Percentiles rank a stretch among this genome's conserved stretches.
Evolutionary conservation across 2,113 vertebrate genomes (phyloP).

Genomic region (Struthidea cinerea): DNA sequence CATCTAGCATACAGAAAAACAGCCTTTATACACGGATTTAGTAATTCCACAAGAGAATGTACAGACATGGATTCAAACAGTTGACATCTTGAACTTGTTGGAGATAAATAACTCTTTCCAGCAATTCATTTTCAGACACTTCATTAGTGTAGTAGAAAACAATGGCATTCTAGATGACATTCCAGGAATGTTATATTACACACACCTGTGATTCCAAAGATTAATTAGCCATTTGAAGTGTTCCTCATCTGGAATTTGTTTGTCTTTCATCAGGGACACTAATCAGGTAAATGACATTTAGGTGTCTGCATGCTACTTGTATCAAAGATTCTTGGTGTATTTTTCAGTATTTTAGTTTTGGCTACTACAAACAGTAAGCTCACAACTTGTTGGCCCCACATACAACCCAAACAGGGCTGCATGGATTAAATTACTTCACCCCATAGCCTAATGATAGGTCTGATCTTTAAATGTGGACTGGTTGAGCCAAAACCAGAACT

Average conservation of each 20-base stretch:
- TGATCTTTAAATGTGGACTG: background rate
- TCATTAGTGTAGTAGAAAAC: background rate
- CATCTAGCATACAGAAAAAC: background rate
- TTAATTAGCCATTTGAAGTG: background rate
- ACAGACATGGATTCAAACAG: background rate
- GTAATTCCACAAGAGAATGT: background rate
- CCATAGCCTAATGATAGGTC: background rate
- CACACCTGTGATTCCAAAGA: background rate
- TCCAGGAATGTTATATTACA: background rate
- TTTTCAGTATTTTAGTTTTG: background rate
- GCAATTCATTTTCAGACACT: background rate
- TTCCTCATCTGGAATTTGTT: background rate
- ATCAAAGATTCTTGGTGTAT: background rate
- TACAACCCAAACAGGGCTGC: background rate
- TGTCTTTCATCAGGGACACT: background rate
- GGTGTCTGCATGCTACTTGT: background rate
- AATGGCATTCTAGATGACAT: background rate
- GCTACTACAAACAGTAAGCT: background rate
- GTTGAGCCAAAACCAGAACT: background rate
- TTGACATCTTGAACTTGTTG: background rate
- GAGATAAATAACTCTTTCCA: background rate
- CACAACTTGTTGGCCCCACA: background rate
- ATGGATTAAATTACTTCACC: background rate
- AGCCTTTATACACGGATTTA: background rate
- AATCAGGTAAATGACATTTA: background rate